Percentiles rank a stretch among this genome's conserved stretches.
Evolutionary conservation across 2,888 invertebrate genomes (phyloP).

Genomic region (Perizoma affinitatum): DNA sequence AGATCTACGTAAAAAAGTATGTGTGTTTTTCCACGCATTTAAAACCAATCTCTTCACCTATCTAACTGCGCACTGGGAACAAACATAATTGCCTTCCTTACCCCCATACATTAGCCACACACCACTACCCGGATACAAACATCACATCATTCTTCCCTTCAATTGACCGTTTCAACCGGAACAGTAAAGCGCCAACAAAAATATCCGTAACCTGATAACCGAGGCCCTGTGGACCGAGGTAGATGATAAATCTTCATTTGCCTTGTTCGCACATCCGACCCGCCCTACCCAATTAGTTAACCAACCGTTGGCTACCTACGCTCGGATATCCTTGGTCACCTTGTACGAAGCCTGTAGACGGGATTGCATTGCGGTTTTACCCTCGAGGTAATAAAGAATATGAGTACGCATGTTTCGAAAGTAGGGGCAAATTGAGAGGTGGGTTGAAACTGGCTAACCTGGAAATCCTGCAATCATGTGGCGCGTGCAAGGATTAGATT

Average conservation of each 20-base stretch:
- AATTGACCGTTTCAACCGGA: slow-evolving; percentile 39
- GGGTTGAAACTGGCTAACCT: slow-evolving; percentile 21
- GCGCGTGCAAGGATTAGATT: slow-evolving; percentile 10
- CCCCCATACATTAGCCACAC: slow-evolving; percentile 7
- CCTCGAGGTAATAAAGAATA: slow-evolving; percentile 34
- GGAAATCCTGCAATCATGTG: slow-evolving; percentile 31
- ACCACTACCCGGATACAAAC: slow-evolving; percentile 20
- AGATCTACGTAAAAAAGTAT: too few relatives aligned
- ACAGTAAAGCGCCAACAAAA: slow-evolving; percentile 40
- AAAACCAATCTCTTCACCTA: too few relatives aligned
- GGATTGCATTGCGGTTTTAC: slow-evolving; percentile 46
- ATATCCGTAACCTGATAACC: slow-evolving; percentile 43
- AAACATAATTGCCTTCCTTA: too few relatives aligned
- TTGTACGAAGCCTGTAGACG: slow-evolving; percentile 41
- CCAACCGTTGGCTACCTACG: slow-evolving; percentile 47
- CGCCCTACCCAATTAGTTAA: slow-evolving; percentile 77
- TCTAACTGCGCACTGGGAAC: too few relatives aligned
- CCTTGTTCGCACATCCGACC: slow-evolving; percentile 78
- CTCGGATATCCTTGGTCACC: slow-evolving; percentile 74
- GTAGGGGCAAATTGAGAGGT: slow-evolving; percentile 32
- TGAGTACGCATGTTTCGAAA: slow-evolving; percentile 29
- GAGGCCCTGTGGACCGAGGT: slow-evolving; percentile 57
- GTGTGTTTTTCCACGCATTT: too few relatives aligned
- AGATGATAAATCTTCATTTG: slow-evolving; percentile 82
- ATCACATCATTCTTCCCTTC: slow-evolving; percentile 38